Evolutionary conservation across 92 coral and sea anemone genomes (phyloP), one percentile per base, ranked within the genome.

Genomic region (Zoanthus sociatus): DNA sequence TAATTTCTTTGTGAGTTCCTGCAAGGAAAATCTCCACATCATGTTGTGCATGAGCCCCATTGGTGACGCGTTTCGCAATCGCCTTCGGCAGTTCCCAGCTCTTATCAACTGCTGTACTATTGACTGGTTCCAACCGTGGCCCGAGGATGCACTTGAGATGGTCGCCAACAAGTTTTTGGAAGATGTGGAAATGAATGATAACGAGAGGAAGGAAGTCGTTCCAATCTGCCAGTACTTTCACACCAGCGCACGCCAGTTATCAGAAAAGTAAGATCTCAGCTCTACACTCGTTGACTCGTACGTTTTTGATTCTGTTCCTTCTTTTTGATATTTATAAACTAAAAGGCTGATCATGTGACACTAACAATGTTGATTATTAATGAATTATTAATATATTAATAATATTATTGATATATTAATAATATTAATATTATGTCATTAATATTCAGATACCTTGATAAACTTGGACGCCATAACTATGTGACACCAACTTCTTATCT

Each of bases 41-140:
- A 92, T 97, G 99, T 68, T 97, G 84, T 97, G 99, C 77, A 97
- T 97, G 99, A 97, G 99, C 88, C 99, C 99, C 31, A 97, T 97
- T 44, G 99, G 99, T 3, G 98, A 97, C 72, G 99, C 99, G 14
- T 97, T 97, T 92, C 95, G 99, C 74, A 97, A 93, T 92, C 93
- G 99, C 66, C 91, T 97, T 45, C 90, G 99, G 44, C 99, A 97
- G 91, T 97, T 97, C 79, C 99, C 99, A 20, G 98, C 99, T 1
- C 95, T 97, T 13, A 97, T 97, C 92, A 97, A 97, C 90, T 97
- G 99, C 83, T 97, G 99, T 64, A 97, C 99, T 44, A 97, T 97
- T 61, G 99, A 97, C 83, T 97, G 99, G 99, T 97, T 97, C 89
- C 99, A 96, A 93, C 99, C 99, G 0, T 97, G 99, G 99, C 99